Evolutionary conservation across 2,797 vertebrate species (phyloP), one percentile per base, ranked within the genome.

Genomic region (Sebastes steindachneri): DNA sequence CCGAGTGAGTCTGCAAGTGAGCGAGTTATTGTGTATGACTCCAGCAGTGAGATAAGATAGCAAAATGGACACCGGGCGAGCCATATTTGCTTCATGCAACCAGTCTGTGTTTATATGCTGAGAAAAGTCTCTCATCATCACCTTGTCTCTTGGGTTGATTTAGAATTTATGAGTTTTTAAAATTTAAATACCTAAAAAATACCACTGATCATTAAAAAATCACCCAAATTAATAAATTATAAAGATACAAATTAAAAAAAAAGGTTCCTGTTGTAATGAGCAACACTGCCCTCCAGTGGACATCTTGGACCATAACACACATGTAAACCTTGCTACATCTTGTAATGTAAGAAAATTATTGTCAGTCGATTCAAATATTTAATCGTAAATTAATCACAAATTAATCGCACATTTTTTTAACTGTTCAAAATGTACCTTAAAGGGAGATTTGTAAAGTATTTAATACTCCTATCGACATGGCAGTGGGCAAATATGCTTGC

Each of bases 241-340:
- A 58, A 41, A 45, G 19, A 65, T 60, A 29, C 31, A 59, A 51
- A 67, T 37, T 17, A 17, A 25, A 33, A 33, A 64, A 67, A 64
- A 37, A 14, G 19, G 7, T 4, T 69, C 1, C 21, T 9, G 17
- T 79, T 77, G 65, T 19, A 54, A 78, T 85, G 54, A 82, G 28
- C 87, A 89, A 87, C 80, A 89, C 54, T 92, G 91, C 89, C 80
- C 88, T 79, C 90, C 65, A 83, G 83, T 90, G 92, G 91, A 75
- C 21, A 14, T 15, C 1, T 25, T 41, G 9, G 3, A 41, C 29
- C 3, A 28, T 8, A n/a, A 11, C 67, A 70, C 3, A 54, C 12
- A 48, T 5, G 23, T 19, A 19, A 45, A 75, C 15, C 25, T 31
- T 63, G 5, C 29, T 21, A 10, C 9, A 35, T 15, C 9, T n/a